A percentile compares a stretch with the other conserved stretches of the same genome.
phyloP scores from a whole-genome alignment of 2,797 vertebrate genomes.

The Lacerta bilineata region DNA sequence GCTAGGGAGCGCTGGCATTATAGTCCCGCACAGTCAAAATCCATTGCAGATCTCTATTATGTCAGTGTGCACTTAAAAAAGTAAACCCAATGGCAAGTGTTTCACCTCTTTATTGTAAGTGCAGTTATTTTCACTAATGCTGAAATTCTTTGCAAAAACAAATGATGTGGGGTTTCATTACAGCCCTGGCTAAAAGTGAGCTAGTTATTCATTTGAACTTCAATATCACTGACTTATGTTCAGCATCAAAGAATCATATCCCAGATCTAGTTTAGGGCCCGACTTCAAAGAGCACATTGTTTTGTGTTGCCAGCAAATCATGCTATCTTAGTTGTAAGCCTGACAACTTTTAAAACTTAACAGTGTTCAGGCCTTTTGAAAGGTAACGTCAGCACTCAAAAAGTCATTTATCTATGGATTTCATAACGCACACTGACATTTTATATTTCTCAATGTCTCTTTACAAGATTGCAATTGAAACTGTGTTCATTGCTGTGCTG shows the following conservation, averaged over 20 bases:
- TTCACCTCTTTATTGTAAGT: not conserved
- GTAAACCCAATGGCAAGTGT: not conserved
- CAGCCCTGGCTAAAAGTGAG: not conserved
- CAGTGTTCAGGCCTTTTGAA: slow-evolving; percentile 4
- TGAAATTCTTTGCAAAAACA: not conserved
- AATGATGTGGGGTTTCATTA: not conserved
- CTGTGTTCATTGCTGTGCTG: not conserved
- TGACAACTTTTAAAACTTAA: slow-evolving; percentile 8
- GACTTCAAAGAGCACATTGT: not conserved
- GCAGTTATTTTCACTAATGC: not conserved
- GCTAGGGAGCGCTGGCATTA: not conserved
- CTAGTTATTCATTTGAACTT: not conserved
- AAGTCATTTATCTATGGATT: not conserved
- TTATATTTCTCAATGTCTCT: not conserved
- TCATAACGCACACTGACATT: not conserved
- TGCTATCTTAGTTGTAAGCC: not conserved
- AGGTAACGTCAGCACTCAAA: not conserved
- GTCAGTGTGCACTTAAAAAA: not conserved
- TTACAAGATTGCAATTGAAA: not conserved
- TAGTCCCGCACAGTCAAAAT: not conserved
- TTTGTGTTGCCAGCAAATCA: slow-evolving; percentile 12
- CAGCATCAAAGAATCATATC: not conserved
- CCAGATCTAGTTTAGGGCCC: not conserved
- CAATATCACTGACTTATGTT: not conserved
- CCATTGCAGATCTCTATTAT: not conserved